These are phyloP conservation scores for Passerina amoena DNA, from an alignment of 2,113 vertebrate genomes.

Conservation along the genomic window DNA sequence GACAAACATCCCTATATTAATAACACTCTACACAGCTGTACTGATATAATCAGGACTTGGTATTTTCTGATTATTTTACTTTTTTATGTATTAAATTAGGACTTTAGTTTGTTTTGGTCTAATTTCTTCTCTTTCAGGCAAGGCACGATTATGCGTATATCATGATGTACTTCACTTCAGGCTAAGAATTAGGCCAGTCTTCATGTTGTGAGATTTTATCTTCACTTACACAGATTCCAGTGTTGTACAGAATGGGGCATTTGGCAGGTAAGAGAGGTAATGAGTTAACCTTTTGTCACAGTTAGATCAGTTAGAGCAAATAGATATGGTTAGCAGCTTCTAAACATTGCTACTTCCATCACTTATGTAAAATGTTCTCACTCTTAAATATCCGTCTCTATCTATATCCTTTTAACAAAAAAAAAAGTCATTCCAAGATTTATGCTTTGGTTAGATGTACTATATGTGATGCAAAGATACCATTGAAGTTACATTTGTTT, in stretches of 20 bases:
- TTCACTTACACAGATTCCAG: not conserved
- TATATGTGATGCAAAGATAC: not conserved
- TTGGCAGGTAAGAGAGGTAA: not conserved
- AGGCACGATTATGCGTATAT: not conserved
- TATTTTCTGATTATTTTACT: not conserved
- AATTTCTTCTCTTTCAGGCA: not conserved
- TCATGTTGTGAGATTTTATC: not conserved
- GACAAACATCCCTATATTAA: not conserved
- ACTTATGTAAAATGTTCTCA: not conserved
- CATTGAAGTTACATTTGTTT: not conserved
- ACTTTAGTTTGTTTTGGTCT: not conserved
- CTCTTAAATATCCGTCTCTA: not conserved
- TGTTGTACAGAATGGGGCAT: not conserved
- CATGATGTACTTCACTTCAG: not conserved
- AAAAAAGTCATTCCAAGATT: not conserved
- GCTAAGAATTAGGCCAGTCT: not conserved
- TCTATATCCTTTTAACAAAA: not conserved
- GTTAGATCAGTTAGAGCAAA: not conserved
- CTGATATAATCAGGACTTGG: not conserved
- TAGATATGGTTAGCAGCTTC: not conserved
- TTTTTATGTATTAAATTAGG: not conserved
- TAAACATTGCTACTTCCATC: not conserved
- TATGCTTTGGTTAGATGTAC: not conserved
- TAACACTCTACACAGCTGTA: not conserved
- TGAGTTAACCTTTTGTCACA: not conserved